A percentile compares a stretch with the other conserved stretches of the same genome.
Evolutionary conservation across 2,888 invertebrate species (phyloP).

Genomic region (Choreutis nemorana): DNA sequence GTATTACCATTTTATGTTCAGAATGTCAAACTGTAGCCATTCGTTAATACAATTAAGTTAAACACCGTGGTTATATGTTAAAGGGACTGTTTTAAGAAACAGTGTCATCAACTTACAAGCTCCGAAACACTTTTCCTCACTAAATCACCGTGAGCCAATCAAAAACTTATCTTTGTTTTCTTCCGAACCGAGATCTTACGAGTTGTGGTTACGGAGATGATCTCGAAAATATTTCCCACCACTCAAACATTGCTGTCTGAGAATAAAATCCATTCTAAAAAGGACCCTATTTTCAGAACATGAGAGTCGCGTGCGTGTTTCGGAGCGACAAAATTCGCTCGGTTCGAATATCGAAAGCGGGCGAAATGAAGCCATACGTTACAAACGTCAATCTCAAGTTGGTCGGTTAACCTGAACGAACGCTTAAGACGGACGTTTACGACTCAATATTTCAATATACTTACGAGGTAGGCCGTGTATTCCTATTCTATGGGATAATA

Average conservation of each 20-base stretch:
- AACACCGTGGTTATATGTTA: too few species aligned
- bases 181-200: constrained; percentile 47
- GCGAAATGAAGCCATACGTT: constrained; percentile 63
- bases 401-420: constrained; percentile 48
- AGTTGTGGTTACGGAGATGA: constrained; percentile 47
- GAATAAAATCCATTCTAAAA: constrained; percentile 9
- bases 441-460: constrained; percentile 63
- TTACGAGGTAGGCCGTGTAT: constrained; percentile 44
- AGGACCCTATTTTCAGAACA: constrained; percentile 12
- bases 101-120: constrained; percentile 19
- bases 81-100: too few species aligned
- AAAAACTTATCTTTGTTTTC: constrained; percentile 56
- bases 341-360: constrained; percentile 52
- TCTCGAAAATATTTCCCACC: constrained; percentile 27
- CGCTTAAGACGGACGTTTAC: constrained; percentile 48
- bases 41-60: too few species aligned
- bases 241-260: constrained; percentile 9
- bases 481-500: too few species aligned
- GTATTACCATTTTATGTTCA: too few species aligned
- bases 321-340: constrained; percentile 13
- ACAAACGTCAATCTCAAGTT: constrained; percentile 38
- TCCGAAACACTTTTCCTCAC: constrained; percentile 32
- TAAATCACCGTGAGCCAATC: constrained; percentile 46
- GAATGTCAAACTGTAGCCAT: too few species aligned
- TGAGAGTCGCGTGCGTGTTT: constrained; percentile 8